A percentile compares a stretch with the other conserved stretches of the same genome.
phyloP scores from a whole-genome alignment of 2,113 vertebrate species.

The Callocephalon fimbriatum region DNA sequence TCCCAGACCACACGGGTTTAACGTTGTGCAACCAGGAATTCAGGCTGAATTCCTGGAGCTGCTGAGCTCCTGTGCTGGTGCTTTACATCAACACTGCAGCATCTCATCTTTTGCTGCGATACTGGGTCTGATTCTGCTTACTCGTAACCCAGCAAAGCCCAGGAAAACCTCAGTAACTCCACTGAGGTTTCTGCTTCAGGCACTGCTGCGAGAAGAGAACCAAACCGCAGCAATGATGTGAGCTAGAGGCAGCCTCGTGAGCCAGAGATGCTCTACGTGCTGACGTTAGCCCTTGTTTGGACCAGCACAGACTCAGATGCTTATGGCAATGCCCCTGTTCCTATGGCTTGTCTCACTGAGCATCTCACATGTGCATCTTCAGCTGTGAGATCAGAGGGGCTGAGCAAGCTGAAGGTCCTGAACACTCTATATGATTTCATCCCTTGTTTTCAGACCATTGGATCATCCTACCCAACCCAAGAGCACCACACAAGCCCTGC shows the following conservation, averaged over 20 bases:
- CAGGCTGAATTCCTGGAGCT: not conserved
- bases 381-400: not conserved
- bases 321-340: not conserved
- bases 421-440: not conserved
- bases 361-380: rapidly evolving
- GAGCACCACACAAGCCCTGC: not conserved
- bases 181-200: not conserved
- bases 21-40: not conserved
- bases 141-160: not conserved
- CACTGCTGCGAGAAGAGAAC: not conserved
- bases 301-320: not conserved
- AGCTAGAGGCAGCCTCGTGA: not conserved
- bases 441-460: not conserved
- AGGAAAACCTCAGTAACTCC: not conserved
- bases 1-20: not conserved
- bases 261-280: not conserved
- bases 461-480: rapidly evolving
- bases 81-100: not conserved
- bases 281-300: not conserved
- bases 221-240: rapidly evolving
- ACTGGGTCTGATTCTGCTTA: not conserved
- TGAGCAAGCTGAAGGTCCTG: not conserved
- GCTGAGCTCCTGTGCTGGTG: not conserved
- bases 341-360: rapidly evolving
- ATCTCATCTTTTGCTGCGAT: not conserved